A percentile compares a stretch with the other conserved stretches of the same genome.
phyloP scores from a whole-genome alignment of 1,140 invertebrate species.

The Ostrea denselamellosa region DNA sequence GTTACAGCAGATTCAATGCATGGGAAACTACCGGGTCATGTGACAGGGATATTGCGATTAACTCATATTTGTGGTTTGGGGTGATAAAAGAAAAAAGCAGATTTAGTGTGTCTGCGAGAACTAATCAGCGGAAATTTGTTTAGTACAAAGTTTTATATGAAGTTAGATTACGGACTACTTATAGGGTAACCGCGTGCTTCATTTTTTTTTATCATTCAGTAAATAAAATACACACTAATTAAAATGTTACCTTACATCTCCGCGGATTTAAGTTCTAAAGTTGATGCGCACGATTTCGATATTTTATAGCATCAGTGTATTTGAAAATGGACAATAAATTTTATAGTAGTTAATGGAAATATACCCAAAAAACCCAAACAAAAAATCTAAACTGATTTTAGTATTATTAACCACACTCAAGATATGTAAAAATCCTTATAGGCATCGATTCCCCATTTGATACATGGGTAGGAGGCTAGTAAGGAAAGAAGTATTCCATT shows the following conservation, averaged over 20 bases:
- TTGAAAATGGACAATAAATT: not conserved
- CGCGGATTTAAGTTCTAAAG: not conserved
- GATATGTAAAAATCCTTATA: too few species aligned
- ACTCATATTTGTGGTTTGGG: not conserved
- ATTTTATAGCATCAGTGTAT: not conserved
- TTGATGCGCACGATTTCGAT: not conserved
- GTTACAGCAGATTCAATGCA: not conserved
- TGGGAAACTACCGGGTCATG: slow-evolving; percentile 33
- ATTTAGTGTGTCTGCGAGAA: not conserved
- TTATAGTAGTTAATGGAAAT: not conserved
- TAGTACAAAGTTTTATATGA: not conserved
- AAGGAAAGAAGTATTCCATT: too few species aligned
- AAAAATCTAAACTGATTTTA: too few species aligned
- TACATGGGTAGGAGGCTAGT: too few species aligned
- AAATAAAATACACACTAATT: not conserved
- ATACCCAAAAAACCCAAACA: too few species aligned
- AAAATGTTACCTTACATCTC: not conserved
- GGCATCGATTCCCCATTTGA: too few species aligned
- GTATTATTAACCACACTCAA: too few species aligned
- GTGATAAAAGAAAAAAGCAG: not conserved
- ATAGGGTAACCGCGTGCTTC: slow-evolving; percentile 8
- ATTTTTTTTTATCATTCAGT: too few species aligned
- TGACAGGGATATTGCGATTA: not conserved
- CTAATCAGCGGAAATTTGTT: not conserved
- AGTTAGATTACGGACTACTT: not conserved